These are phyloP conservation scores for Sinhomidia bicolor DNA, from an alignment of 2,888 invertebrate species.

Conservation along the genomic window DNA sequence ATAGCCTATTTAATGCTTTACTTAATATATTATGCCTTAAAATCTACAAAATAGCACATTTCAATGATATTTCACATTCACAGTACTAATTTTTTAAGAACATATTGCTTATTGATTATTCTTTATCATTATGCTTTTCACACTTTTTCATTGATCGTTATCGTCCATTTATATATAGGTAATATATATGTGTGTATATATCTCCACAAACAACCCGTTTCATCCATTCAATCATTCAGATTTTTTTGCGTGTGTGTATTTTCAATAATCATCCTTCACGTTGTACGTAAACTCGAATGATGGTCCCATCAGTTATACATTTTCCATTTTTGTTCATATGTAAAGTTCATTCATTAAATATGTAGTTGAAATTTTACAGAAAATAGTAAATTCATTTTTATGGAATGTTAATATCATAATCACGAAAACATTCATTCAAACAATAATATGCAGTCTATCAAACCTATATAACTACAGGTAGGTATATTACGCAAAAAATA, in stretches of 20 bases:
- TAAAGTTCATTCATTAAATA: slow-evolving; percentile 1
- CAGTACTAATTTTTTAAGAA: not conserved
- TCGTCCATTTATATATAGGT: too few species aligned
- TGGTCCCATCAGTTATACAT: slow-evolving; percentile 24
- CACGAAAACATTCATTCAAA: slow-evolving; percentile 42
- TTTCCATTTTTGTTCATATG: slow-evolving; percentile 7
- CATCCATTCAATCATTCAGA: slow-evolving; percentile 1
- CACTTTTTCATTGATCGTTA: not conserved
- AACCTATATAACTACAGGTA: not conserved
- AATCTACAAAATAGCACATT: slow-evolving; percentile 46
- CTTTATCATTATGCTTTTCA: not conserved
- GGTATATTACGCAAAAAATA: not conserved
- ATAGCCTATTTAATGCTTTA: not conserved
- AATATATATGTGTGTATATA: not conserved
- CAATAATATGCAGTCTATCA: slow-evolving; percentile 31
- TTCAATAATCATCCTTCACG: not conserved
- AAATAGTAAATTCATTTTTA: slow-evolving; percentile 29
- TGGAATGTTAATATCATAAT: slow-evolving; percentile 68
- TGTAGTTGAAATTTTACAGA: not conserved
- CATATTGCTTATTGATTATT: not conserved
- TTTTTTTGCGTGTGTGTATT: not conserved
- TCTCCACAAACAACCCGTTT: not conserved
- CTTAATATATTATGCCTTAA: slow-evolving; percentile 1
- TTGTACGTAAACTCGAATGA: slow-evolving; percentile 16
- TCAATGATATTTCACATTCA: slow-evolving; percentile 8